These are phyloP conservation scores for Lathamus discolor DNA, from an alignment of 2,113 vertebrate species.

Conservation along the genomic window DNA sequence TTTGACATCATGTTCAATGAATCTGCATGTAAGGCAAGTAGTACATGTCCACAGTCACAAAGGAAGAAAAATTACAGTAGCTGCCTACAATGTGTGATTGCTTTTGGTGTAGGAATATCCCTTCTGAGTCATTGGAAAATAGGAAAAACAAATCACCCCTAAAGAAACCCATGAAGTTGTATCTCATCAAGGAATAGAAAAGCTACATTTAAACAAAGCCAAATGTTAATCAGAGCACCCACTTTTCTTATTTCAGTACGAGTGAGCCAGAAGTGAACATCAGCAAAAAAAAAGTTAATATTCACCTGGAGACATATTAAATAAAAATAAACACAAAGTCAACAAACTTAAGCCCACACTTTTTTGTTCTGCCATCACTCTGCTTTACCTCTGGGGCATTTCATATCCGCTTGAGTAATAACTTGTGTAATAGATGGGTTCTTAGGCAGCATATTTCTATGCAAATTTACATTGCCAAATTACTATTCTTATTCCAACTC, in stretches of 20 bases:
- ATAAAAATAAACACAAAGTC: conserved; percentile 35
- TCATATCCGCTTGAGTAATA: conserved; percentile 49
- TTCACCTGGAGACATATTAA: background rate
- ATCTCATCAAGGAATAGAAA: background rate
- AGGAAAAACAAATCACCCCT: background rate
- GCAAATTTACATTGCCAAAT: conserved; percentile 52
- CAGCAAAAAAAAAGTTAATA: background rate
- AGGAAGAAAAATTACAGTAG: background rate
- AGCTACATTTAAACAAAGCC: background rate
- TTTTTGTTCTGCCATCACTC: conserved; percentile 21
- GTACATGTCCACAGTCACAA: background rate
- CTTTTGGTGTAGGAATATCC: background rate
- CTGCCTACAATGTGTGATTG: background rate
- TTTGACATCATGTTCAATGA: background rate
- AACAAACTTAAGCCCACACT: conserved; percentile 11
- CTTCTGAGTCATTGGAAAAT: background rate
- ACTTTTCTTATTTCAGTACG: background rate
- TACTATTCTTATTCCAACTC: conserved; percentile 23
- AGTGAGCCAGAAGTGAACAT: background rate
- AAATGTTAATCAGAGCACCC: background rate
- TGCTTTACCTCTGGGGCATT: conserved; percentile 51
- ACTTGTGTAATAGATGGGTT: conserved; percentile 38
- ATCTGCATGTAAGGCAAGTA: background rate
- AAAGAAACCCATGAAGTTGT: background rate
- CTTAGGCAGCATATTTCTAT: conserved; percentile 53